Evolutionary conservation across 2,797 vertebrate genomes (phyloP), one percentile per base, ranked within the genome.

Genomic region (Pelobates cultripes): DNA sequence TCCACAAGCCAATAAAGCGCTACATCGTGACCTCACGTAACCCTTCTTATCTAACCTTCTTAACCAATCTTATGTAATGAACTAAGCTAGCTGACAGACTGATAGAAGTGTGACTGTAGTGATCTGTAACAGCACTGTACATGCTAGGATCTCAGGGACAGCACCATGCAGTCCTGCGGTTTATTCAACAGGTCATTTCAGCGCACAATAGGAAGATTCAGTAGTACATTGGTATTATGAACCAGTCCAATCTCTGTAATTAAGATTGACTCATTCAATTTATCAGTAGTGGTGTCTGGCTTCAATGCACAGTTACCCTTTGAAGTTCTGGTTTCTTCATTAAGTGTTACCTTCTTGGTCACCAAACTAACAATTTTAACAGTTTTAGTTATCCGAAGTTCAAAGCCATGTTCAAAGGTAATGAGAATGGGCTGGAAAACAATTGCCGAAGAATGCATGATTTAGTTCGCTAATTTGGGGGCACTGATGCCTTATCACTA

Each of bases 241-340:
- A 13, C 10, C 12, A 28, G 15, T 64, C 43, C 17, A 7, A 43
- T 75, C 42, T 73, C 41, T 4, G 15, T 63, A 43, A 63, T 63
- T 28, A 28, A 12, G 43, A n/a, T 4, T 75, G 73, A 75, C 57
- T 75, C 73, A 73, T 73, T 73, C 28, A 74, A 55, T 63, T 75
- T 45, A 64, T 40, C 55, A 44, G 44, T 57, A 63, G 55, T 63
- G 55, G 73, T 75, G 42, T 75, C 43, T 63, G 57, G 63, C 73
- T 44, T 63, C 53, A 74, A 74, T 60, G 42, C 55, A 43, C 7
- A 3, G 12, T 14, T 44, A 12, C 14, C 44, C 73, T 75, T 75
- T 75, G 57, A 75, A 63, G 73, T 74, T 3, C 43, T 8, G 7
- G 9, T 44, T 63, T 64, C 60, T 42, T 3, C 15, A 44, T 44